Conservation (phyloP, 2,888 invertebrate genomes). For the Emmelina monodactyla region DNA sequence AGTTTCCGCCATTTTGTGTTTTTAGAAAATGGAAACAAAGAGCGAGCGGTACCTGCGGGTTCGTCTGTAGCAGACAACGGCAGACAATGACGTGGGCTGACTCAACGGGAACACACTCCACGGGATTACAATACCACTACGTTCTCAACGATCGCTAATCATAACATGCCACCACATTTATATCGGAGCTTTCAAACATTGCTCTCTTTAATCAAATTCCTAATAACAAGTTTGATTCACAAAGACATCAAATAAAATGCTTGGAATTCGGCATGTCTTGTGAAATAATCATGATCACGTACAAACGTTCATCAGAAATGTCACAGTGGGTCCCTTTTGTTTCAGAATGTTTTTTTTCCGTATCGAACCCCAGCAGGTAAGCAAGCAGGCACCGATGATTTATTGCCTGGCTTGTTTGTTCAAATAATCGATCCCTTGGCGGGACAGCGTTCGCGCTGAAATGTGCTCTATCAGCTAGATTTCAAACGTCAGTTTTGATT, state of each 20-base stretch:
- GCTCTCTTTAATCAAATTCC: too few relatives aligned
- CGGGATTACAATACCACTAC: neutral
- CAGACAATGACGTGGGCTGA: neutral
- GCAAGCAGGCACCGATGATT: constrained; percentile 60
- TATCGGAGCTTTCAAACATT: neutral
- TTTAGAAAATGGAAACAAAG: neutral
- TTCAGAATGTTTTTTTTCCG: constrained; percentile 44
- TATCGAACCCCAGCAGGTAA: constrained; percentile 58
- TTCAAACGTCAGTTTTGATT: constrained; percentile 23
- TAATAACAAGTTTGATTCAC: too few relatives aligned
- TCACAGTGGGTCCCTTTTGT: constrained; percentile 45
- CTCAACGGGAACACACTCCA: too few relatives aligned
- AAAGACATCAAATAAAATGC: neutral
- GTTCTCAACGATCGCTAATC: neutral
- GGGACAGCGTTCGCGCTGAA: constrained; percentile 25
- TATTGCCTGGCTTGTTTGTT: constrained; percentile 59
- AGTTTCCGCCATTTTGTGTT: neutral
- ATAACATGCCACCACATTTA: neutral
- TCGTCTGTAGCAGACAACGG: neutral
- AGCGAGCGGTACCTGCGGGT: neutral
- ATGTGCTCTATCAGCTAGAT: constrained; percentile 18
- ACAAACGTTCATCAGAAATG: constrained; percentile 32
- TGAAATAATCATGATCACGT: neutral
- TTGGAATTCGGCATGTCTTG: neutral
- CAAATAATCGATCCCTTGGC: constrained; percentile 56